These are phyloP conservation scores for Chironomus striatipennis DNA, from an alignment of 1,140 invertebrate species.

Conservation along the genomic window DNA sequence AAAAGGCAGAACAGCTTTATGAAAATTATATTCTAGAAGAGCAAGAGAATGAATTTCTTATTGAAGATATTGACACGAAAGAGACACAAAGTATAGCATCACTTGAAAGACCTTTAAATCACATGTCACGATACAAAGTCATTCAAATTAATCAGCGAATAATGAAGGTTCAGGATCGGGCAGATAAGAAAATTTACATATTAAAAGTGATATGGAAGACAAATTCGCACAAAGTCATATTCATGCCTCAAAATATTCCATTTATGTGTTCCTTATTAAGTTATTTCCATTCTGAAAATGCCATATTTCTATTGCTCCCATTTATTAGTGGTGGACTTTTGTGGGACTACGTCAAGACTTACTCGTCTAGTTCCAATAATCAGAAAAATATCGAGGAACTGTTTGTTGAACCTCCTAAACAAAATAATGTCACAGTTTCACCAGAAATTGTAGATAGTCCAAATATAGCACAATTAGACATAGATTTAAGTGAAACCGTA, in stretches of 20 bases:
- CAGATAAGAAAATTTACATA: conserved; percentile 39
- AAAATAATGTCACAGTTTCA: background rate
- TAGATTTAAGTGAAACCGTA: background rate
- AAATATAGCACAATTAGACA: background rate
- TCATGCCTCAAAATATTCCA: conserved; percentile 43
- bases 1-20: conserved; percentile 42
- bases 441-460: background rate
- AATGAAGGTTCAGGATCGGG: conserved; percentile 42
- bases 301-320: conserved; percentile 42
- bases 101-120: conserved; percentile 31
- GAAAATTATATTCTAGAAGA: conserved; percentile 30
- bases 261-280: conserved; percentile 43
- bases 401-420: background rate
- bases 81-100: background rate
- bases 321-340: background rate
- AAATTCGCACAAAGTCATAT: conserved; percentile 36
- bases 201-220: conserved; percentile 36
- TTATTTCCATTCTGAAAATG: conserved; percentile 43
- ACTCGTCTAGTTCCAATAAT: background rate
- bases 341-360: background rate
- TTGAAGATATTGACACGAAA: background rate
- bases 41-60: background rate
- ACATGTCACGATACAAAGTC: conserved; percentile 45
- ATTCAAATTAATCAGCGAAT: conserved; percentile 39
- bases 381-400: background rate